phyloP scores from a whole-genome alignment of 2,797 vertebrate genomes.

The Arrhamphus sclerolepis region DNA sequence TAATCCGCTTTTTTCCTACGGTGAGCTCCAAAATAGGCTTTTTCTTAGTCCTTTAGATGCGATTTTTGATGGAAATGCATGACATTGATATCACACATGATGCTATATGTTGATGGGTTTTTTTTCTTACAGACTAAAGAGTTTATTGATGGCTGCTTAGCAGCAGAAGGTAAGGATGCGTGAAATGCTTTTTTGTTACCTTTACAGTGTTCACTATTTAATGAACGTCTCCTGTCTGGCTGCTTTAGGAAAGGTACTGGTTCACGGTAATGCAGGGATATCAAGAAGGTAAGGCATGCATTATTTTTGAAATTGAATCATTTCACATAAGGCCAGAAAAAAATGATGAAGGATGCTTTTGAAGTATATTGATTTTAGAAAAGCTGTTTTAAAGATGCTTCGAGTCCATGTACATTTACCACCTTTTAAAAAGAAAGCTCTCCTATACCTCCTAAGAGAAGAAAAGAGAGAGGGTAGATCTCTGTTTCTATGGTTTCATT shows the following conservation, averaged over 20 bases:
- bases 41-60: neutral
- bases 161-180: conserved; percentile 87
- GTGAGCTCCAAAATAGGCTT: conserved; percentile 78
- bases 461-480: neutral
- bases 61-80: neutral
- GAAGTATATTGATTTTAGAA: too few species aligned
- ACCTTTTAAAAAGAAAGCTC: too few species aligned
- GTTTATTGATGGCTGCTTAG: conserved; percentile 98
- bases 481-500: neutral
- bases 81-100: neutral
- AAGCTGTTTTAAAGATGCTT: too few species aligned
- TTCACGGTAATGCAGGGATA: conserved; percentile 98
- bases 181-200: neutral
- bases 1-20: conserved; percentile 95
- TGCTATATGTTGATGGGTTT: conserved; percentile 1
- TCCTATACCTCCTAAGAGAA: neutral
- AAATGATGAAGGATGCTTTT: too few species aligned
- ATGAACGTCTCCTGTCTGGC: conserved; percentile 3
- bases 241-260: conserved; percentile 92
- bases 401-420: too few species aligned
- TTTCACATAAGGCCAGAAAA: neutral
- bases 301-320: neutral
- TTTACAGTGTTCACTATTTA: neutral
- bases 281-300: conserved; percentile 88
- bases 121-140: conserved; percentile 90